phyloP scores from a whole-genome alignment of 2,888 invertebrate genomes.

The Drosophila tanythrix region DNA sequence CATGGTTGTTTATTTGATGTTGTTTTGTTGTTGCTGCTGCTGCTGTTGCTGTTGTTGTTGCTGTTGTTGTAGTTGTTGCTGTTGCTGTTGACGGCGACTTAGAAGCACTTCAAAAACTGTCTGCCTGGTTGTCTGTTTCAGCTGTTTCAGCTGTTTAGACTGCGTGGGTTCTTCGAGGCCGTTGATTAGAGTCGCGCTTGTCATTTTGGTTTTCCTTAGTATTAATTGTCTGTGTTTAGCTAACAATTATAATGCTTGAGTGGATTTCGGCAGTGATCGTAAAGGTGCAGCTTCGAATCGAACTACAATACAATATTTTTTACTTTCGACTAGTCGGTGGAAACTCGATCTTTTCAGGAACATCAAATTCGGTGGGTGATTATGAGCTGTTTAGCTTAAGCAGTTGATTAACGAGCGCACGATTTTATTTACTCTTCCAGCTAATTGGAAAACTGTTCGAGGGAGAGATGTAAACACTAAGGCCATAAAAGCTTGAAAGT shows the following conservation, averaged over 20 bases:
- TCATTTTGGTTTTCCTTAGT: constrained; percentile 19
- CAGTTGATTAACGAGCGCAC: constrained; percentile 5
- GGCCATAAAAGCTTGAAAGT: neutral
- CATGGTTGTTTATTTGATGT: constrained; percentile 32
- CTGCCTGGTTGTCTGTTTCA: constrained; percentile 58
- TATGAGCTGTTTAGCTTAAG: constrained; percentile 4
- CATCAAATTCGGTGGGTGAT: constrained; percentile 49
- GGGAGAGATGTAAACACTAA: neutral
- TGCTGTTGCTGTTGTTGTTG: constrained; percentile 17
- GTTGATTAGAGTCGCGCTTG: constrained; percentile 58
- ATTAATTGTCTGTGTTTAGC: constrained; percentile 71
- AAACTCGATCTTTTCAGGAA: constrained; percentile 12
- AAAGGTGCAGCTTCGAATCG: constrained; percentile 24
- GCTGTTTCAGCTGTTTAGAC: constrained; percentile 18
- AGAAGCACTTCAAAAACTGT: constrained; percentile 70
- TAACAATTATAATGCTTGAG: constrained; percentile 51
- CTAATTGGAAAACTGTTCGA: neutral
- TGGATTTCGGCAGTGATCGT: constrained; percentile 18
- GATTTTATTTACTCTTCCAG: neutral
- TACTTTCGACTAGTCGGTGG: constrained; percentile 3
- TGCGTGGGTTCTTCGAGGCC: constrained; percentile 65
- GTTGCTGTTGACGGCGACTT: constrained; percentile 42
- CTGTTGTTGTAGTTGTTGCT: constrained; percentile 19
- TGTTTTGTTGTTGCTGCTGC: constrained; percentile 31
- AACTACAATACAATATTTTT: constrained; percentile 6